Conservation (phyloP, 2,888 invertebrate species). For the Leucania comma region DNA sequence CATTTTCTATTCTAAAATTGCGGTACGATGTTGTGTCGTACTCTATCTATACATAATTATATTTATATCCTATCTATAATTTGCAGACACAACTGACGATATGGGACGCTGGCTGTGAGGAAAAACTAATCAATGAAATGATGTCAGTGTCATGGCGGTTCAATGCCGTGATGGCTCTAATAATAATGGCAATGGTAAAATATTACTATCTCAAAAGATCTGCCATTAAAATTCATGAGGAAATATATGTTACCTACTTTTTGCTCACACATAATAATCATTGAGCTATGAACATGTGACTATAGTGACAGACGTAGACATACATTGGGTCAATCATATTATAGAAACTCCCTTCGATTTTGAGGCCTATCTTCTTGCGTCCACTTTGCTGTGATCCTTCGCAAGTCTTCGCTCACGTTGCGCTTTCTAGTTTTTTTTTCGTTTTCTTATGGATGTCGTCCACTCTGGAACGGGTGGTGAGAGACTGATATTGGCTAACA, state of each 20-base stretch:
- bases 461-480: not conserved
- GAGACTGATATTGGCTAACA: not conserved
- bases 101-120: conserved; percentile 86
- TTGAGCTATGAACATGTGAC: not conserved
- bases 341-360: too few relatives aligned
- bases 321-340: too few relatives aligned
- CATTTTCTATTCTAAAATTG: too few relatives aligned
- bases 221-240: conserved; percentile 27
- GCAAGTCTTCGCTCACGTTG: not conserved
- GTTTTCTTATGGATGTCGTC: not conserved
- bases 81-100: conserved; percentile 82
- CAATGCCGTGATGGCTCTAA: conserved; percentile 84
- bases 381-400: too few relatives aligned
- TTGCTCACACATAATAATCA: not conserved
- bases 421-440: not conserved
- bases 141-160: conserved; percentile 86
- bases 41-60: not conserved
- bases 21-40: too few relatives aligned
- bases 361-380: too few relatives aligned
- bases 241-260: not conserved
- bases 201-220: conserved; percentile 17
- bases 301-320: not conserved
- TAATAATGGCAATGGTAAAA: conserved; percentile 84
- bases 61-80: not conserved
- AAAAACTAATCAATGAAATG: conserved; percentile 87